These are phyloP conservation scores for Didymodactylos carnosus DNA, from an alignment of 2,888 invertebrate species.

Conservation along the genomic window DNA sequence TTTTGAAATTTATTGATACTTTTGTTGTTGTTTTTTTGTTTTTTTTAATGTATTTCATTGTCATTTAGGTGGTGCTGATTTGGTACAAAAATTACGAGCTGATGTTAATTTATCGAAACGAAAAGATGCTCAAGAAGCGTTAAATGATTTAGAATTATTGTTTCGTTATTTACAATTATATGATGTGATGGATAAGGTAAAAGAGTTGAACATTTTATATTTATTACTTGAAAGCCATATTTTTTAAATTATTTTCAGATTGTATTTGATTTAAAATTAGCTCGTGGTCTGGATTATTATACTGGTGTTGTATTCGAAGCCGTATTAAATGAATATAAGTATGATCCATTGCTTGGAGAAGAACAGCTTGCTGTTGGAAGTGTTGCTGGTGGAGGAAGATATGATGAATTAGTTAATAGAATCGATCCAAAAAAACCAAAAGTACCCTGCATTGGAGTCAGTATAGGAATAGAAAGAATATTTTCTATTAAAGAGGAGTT, in stretches of 20 bases:
- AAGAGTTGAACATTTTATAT: too few species aligned
- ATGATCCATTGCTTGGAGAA: neutral
- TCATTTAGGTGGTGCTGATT: slow-evolving; percentile 35
- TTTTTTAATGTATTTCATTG: too few species aligned
- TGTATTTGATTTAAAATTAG: slow-evolving; percentile 78
- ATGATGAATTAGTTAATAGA: slow-evolving; percentile 93
- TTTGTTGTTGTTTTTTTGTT: too few species aligned
- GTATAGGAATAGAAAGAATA: slow-evolving; percentile 85
- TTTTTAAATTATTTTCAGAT: slow-evolving; percentile 36
- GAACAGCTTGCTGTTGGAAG: slow-evolving; percentile 53
- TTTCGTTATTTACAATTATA: slow-evolving; percentile 65
- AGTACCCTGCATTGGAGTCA: slow-evolving; percentile 82
- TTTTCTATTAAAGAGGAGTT: slow-evolving; percentile 83
- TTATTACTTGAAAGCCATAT: neutral
- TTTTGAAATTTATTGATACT: too few species aligned
- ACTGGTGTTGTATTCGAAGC: slow-evolving; percentile 98
- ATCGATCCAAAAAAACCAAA: slow-evolving; percentile 59
- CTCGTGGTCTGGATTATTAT: slow-evolving; percentile 93
- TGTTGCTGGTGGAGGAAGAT: slow-evolving; percentile 85
- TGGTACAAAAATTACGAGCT: slow-evolving; percentile 51
- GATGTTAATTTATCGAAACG: slow-evolving; percentile 29
- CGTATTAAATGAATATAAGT: slow-evolving; percentile 40
- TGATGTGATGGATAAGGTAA: slow-evolving; percentile 49
- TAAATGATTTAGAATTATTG: slow-evolving; percentile 49
- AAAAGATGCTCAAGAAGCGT: slow-evolving; percentile 25